Base-by-base conservation (phyloP, 35 echinoderm and acorn worm genomes). In the Anneissia japonica region DNA sequence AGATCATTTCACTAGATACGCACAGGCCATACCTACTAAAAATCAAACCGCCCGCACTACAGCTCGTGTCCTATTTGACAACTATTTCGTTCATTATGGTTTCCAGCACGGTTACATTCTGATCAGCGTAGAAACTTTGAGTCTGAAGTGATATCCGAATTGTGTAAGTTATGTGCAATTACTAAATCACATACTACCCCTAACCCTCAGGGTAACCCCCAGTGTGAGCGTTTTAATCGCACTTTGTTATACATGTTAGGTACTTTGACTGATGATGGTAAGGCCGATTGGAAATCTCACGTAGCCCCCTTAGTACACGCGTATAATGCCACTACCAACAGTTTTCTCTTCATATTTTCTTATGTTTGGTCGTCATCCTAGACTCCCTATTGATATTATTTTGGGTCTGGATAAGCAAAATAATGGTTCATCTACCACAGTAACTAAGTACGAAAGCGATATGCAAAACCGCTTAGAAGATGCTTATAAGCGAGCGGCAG, bases 51-150 rank as follows among this genome's bases (percentile, higher is more conserved):
- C 86, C 11, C 38, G 35, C 30, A 88, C 78, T 32, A 78, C 77
- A 3, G 86, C 87, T 23, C 36, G 40, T 34, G 16, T 35, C 34
- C 17, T 89, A 30, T 84, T 84, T 43, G 81, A 75, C 36, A 36
- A 89, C 46, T 84, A 84, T 43, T 36, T 83, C 46, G 38, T 64
- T 16, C 38, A 83, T 16, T 82, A 89, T 89, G 80, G 87, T 37
- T 72, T 89, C 79, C 80, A 37, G 72, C 41, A 35, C 29, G 81
- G 10, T 14, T 89, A 14, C 79, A 89, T 38, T 85, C 87, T 0
- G 80, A 88, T 41, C 86, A 82, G 37, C 77, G 86, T 21, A 45
- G 86, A 13, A 38, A 88, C 13, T 88, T 88, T 46, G 86, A 88
- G 37, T n/a, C 77, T 1, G 72, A 45, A 21, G n/a, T 88, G 0